Evolutionary conservation across 2,113 vertebrate genomes (phyloP).

Genomic region (Casuarius casuarius): DNA sequence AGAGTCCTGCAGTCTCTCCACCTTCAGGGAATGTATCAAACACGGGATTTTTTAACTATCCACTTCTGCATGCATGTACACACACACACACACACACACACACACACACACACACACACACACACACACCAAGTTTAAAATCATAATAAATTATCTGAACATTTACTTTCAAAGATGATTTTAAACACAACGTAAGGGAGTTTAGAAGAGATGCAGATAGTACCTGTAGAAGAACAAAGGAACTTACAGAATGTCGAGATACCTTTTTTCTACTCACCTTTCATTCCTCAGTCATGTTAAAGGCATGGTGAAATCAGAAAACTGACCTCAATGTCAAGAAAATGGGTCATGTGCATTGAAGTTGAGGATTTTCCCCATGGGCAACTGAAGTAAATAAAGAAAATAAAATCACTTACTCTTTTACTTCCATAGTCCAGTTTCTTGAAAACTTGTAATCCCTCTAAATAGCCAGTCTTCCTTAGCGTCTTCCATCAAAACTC

Average conservation of each 20-base stretch:
- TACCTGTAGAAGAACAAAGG: background rate
- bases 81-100: accelerated
- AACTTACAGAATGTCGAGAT: background rate
- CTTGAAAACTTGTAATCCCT: background rate
- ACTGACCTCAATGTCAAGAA: background rate
- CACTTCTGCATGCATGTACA: background rate
- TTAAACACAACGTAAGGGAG: background rate
- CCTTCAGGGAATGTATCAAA: background rate
- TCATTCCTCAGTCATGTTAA: background rate
- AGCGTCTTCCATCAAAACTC: background rate
- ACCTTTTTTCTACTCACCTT: background rate
- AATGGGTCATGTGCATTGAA: background rate
- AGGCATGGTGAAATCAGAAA: background rate
- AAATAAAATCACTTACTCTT: background rate
- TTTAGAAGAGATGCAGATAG: background rate
- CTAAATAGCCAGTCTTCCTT: background rate
- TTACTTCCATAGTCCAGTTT: background rate
- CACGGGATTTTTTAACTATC: background rate
- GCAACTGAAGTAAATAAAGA: constrained; percentile 18
- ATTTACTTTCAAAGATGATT: background rate
- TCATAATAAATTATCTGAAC: background rate
- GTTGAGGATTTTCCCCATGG: background rate
- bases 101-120: background rate
- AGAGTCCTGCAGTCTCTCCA: background rate
- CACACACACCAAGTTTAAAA: background rate